Base-by-base conservation (phyloP, 1,140 invertebrate genomes). In the Kradibia gibbosae region DNA sequence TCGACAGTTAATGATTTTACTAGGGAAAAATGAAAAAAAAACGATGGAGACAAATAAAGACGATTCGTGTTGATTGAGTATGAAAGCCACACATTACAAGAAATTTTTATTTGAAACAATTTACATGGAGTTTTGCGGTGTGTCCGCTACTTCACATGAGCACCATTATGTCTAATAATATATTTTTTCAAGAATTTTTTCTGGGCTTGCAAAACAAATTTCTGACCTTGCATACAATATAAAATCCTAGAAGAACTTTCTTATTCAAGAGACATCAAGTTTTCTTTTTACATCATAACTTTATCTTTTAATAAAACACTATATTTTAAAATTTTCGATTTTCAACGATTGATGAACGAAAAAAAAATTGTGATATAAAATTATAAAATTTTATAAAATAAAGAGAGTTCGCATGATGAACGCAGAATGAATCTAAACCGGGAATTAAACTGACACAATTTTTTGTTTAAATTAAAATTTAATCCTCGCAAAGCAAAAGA, bases 1-100 rank as follows among this genome's bases (percentile, higher is more conserved):
- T 5, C 17, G 45, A 28, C 34, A 76, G 73, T 25, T 60, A 76
- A 81, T 80, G 65, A 80, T 74, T 80, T 80, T 60, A 22, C 78
- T 42, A 36, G 36, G 31, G n/a, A 8, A 15, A 60, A 60, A 72
- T 34, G 50, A 48, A n/a, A 39, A 28, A 42, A 39, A 53, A 48
- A 65, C 50, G 17, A 36, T 11, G 31, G 50, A 79, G 22, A 78
- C 45, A 53, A 48, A 78, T 34, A 55, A 34, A 78, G 60, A 48
- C 55, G 57, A 31, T 60, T 60, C 57, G 31, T 34, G 60, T 31
- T 31, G 60, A 62, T 13, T 62, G 31, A 13, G 13, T 0, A 36
- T 25, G 7, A 62, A 62, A 62, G 60, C 60, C 25, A 15, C 28
- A 15, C 31, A 62, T 4, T 15, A 62, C 15, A 36, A 22, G 7